Base-by-base conservation (phyloP, 2,797 vertebrate genomes). In the Eutrigla gurnardus region DNA sequence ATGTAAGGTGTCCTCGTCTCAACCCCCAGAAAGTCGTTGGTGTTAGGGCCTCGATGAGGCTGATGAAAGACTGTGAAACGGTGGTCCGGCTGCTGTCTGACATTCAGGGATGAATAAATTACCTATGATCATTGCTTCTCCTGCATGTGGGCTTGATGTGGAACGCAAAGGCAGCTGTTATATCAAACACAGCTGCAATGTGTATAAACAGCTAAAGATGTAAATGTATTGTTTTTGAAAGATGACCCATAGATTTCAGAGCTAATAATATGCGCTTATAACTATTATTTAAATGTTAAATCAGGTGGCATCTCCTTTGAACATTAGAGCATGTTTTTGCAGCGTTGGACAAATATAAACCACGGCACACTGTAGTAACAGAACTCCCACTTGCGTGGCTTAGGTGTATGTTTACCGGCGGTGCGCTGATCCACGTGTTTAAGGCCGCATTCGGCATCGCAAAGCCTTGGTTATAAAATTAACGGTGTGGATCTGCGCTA, bases 1-100 rank as follows among this genome's bases (percentile, higher is more conserved):
- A 87, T 80, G 82, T 68, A 85, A 87, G 66, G 65, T 79, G 81
- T 85, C 81, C 75, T 86, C 70, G 36, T 73, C 83, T 83, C 73
- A 75, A 25, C 82, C 77, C 72, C 5, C 39, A 66, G 66, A 77
- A 86, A 74, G 53, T 66, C 36, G 52, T 46, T 66, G 53, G 76
- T 67, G 68, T 82, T 46, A 55, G 45, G 63, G 64, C 73, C 65
- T 79, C 78, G 70, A 89, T 86, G 81, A 86, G 80, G 88, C 88
- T 94, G 93, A 94, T 94, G 93, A 94, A 94, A 95, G 84, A 70
- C 49, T 63, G 42, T 86, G 93, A 92, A 94, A 94, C 45, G 37
- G 55, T 53, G 64, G 49, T 75, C 81, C 66, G 80, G 65, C 66
- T 83, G 68, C 75, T 64, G 66, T 43, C 57, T 78, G 77, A 86